These are phyloP conservation scores for Drosophila cognata DNA, from an alignment of 2,888 invertebrate species.

Conservation along the genomic window DNA sequence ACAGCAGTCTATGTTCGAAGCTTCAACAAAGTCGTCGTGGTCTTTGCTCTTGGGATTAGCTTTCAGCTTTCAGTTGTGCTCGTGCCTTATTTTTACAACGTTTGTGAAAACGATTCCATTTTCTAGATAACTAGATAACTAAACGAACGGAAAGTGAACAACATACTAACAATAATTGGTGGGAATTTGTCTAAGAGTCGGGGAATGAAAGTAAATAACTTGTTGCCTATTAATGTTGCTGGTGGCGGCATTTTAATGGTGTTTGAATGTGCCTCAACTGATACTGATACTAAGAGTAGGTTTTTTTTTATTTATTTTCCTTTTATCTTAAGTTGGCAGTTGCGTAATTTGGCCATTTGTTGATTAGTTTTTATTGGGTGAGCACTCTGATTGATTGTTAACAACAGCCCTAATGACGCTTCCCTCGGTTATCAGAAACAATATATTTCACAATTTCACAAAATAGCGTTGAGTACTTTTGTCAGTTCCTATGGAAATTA, in stretches of 20 bases:
- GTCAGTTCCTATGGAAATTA: not conserved
- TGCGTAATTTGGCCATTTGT: not conserved
- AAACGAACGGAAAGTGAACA: not conserved
- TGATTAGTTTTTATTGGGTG: not conserved
- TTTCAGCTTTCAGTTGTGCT: not conserved
- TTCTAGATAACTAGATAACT: not conserved
- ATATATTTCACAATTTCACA: too few relatives aligned
- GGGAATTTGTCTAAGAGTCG: not conserved
- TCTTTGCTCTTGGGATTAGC: not conserved
- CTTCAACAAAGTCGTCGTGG: not conserved
- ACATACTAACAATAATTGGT: not conserved
- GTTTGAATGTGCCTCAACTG: not conserved
- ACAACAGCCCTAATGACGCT: not conserved
- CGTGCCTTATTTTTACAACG: not conserved
- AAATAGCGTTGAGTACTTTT: not conserved
- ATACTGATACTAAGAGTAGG: not conserved
- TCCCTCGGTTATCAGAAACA: not conserved
- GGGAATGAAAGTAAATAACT: not conserved
- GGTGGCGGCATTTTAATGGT: not conserved
- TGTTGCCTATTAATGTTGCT: not conserved
- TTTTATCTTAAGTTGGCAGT: not conserved
- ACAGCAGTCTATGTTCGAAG: not conserved
- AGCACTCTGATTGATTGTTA: not conserved
- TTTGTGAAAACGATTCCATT: not conserved
- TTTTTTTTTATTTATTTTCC: not conserved